Evolutionary conservation across 2,113 vertebrate species (phyloP).

Genomic region (Lagopus muta): DNA sequence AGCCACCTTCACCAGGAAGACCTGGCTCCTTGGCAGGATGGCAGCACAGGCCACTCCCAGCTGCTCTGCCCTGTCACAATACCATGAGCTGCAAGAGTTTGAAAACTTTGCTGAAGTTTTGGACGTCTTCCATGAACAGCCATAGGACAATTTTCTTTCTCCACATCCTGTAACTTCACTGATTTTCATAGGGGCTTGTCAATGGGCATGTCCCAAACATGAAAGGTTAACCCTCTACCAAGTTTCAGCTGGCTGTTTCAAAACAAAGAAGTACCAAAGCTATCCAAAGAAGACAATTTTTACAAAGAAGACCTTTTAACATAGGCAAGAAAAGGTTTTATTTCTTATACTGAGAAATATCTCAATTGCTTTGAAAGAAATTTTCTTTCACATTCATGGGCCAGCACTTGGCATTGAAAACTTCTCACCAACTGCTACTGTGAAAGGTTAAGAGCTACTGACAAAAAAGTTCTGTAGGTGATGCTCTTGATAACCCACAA

Average conservation of each 20-base stretch:
- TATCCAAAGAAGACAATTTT: neutral
- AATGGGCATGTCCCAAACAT: neutral
- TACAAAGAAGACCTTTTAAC: neutral
- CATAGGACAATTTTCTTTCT: neutral
- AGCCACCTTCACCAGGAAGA: neutral
- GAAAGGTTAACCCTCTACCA: neutral
- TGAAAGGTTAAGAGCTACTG: neutral
- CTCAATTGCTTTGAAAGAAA: neutral
- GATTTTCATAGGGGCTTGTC: neutral
- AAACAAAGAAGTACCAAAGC: neutral
- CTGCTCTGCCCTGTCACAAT: fast-evolving
- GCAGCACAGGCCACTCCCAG: fast-evolving
- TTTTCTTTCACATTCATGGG: neutral
- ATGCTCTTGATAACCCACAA: neutral
- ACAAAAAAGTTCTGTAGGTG: neutral
- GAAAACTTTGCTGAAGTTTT: neutral
- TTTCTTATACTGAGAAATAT: neutral
- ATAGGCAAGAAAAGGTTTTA: neutral
- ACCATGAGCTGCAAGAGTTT: neutral
- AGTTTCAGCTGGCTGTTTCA: neutral
- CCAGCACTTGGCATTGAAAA: neutral
- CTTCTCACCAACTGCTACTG: neutral
- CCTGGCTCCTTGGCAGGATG: neutral
- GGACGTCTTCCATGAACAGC: neutral
- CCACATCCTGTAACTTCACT: neutral